phyloP scores from a whole-genome alignment of 2,113 vertebrate species.

The Gopherus evgoodei region DNA sequence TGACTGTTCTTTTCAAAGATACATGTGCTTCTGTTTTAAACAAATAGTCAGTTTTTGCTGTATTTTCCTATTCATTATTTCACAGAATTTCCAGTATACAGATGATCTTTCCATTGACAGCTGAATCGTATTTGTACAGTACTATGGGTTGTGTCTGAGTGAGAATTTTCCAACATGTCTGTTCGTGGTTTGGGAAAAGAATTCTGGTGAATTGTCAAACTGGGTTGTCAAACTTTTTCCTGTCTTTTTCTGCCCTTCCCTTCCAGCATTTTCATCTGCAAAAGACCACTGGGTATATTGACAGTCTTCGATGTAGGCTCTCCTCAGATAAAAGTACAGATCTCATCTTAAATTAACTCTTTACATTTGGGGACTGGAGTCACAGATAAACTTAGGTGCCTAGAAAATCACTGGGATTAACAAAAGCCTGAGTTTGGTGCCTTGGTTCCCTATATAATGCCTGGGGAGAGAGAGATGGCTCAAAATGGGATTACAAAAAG shows the following conservation, averaged over 20 bases:
- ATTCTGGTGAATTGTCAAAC: not conserved
- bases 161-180: not conserved
- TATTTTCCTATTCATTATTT: not conserved
- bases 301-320: not conserved
- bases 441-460: not conserved
- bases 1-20: too few species aligned
- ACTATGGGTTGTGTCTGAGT: rapidly evolving
- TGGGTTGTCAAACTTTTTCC: not conserved
- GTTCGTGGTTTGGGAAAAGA: not conserved
- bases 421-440: not conserved
- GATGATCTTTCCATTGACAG: not conserved
- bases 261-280: not conserved
- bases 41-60: not conserved
- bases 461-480: not conserved
- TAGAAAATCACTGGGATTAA: not conserved
- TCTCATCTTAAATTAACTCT: not conserved
- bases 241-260: not conserved
- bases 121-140: not conserved
- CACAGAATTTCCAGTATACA: not conserved
- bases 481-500: not conserved
- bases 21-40: not conserved
- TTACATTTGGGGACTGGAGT: not conserved
- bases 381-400: not conserved
- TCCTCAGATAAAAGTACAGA: conserved; percentile 29
- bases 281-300: not conserved